Evolutionary conservation across 1,140 invertebrate genomes (phyloP).

Genomic region (Galleria mellonella): DNA sequence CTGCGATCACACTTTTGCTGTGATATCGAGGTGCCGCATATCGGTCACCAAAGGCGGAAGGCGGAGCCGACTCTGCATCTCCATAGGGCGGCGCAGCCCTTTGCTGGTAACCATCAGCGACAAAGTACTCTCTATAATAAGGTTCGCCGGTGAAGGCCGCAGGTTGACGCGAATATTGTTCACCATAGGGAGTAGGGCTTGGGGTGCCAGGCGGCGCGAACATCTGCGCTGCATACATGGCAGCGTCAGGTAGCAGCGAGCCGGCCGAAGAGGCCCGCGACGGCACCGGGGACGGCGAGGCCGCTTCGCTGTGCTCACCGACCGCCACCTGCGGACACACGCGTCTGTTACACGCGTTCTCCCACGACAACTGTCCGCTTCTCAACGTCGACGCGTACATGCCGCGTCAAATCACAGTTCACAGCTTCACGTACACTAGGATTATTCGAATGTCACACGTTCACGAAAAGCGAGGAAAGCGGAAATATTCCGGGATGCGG

Average conservation of each 20-base stretch:
- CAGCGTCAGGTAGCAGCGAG: slow-evolving; percentile 67
- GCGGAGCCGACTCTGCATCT: slow-evolving; percentile 49
- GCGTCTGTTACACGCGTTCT: slow-evolving; percentile 70
- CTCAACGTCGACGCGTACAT: slow-evolving; percentile 69
- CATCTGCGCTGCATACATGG: slow-evolving; percentile 72
- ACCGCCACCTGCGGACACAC: slow-evolving; percentile 72
- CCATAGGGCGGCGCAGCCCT: slow-evolving; percentile 60
- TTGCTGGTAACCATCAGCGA: slow-evolving; percentile 63
- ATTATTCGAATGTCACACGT: slow-evolving; percentile 41
- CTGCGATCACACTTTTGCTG: slow-evolving; percentile 73
- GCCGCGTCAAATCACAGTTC: slow-evolving; percentile 63
- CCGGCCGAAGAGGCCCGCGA: slow-evolving; percentile 66
- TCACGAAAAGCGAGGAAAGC: slow-evolving; percentile 25
- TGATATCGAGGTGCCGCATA: slow-evolving; percentile 68
- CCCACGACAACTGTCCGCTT: slow-evolving; percentile 68
- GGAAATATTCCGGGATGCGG: slow-evolving; percentile 26
- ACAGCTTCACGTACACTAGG: slow-evolving; percentile 63
- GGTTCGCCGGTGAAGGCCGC: slow-evolving; percentile 58
- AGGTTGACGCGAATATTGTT: slow-evolving; percentile 58
- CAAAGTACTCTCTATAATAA: slow-evolving; percentile 71
- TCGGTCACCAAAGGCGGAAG: slow-evolving; percentile 58
- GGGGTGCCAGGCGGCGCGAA: slow-evolving; percentile 68
- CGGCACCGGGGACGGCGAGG: slow-evolving; percentile 64
- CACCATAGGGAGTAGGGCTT: slow-evolving; percentile 68
- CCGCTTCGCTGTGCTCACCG: slow-evolving; percentile 62